These are phyloP conservation scores for Epinotia bilunana DNA, from an alignment of 2,888 invertebrate genomes.

Conservation along the genomic window DNA sequence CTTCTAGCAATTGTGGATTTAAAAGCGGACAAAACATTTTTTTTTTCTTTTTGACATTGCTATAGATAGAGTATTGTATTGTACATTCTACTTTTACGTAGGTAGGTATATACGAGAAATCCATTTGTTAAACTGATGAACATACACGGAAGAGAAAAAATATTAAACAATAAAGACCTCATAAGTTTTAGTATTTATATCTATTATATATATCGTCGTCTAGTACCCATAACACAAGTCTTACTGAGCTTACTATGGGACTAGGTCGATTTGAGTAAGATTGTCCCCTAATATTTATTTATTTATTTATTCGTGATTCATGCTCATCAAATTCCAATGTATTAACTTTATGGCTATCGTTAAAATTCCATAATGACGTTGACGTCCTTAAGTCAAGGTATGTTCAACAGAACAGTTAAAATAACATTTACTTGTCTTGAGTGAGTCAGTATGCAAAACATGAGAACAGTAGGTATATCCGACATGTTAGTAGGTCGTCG, in stretches of 20 bases:
- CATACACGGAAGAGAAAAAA: not conserved
- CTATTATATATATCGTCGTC: too few species aligned
- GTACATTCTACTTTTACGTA: not conserved
- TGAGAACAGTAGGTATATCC: conserved; percentile 16
- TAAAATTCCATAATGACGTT: conserved; percentile 14
- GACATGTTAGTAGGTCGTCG: conserved; percentile 10
- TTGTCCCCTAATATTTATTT: too few species aligned
- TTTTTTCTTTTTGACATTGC: too few species aligned
- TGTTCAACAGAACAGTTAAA: not conserved
- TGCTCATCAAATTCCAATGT: conserved; percentile 17
- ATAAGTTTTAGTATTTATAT: too few species aligned
- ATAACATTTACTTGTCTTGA: not conserved
- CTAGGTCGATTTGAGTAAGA: too few species aligned
- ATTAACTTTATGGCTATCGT: conserved; percentile 15
- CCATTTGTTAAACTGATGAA: not conserved
- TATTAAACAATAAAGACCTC: not conserved
- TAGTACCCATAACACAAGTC: too few species aligned
- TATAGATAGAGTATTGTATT: too few species aligned
- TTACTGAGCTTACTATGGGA: too few species aligned
- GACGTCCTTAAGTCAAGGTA: conserved; percentile 5
- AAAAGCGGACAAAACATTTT: too few species aligned
- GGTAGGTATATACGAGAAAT: not conserved
- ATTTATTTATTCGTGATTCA: conserved; percentile 17
- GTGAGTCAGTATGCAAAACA: conserved; percentile 27
- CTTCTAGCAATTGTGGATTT: too few species aligned